These are phyloP conservation scores for Hypolimnas misippus DNA, from an alignment of 2,888 invertebrate genomes.

Conservation along the genomic window DNA sequence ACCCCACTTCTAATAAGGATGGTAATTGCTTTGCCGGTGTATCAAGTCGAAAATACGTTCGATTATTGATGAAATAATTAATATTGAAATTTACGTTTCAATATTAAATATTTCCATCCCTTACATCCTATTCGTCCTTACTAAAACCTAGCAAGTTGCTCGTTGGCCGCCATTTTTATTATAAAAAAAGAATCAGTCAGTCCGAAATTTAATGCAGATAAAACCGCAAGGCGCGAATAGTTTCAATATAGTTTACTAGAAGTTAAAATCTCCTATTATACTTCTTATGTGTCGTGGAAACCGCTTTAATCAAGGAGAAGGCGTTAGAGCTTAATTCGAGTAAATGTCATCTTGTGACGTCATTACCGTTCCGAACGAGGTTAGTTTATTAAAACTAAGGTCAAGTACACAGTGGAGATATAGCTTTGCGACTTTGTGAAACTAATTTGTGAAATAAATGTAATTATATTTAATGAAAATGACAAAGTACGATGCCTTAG, in stretches of 20 bases:
- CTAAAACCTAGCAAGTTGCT: too few species aligned
- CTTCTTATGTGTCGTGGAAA: constrained; percentile 8
- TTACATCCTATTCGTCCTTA: too few species aligned
- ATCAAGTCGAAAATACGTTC: background rate
- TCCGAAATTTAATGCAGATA: too few species aligned
- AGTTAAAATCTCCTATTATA: background rate
- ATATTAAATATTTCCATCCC: background rate
- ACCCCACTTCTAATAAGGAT: background rate
- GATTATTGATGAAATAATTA: background rate
- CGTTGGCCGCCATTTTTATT: too few species aligned
- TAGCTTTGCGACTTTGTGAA: background rate
- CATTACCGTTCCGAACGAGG: constrained; percentile 8
- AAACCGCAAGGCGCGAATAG: too few species aligned
- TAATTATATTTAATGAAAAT: background rate
- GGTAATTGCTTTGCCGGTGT: background rate
- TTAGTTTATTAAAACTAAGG: constrained; percentile 28
- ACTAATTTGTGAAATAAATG: background rate
- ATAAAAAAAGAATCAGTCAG: too few species aligned
- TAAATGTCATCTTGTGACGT: constrained; percentile 18
- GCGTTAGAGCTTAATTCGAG: background rate
- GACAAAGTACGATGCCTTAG: too few species aligned
- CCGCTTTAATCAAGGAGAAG: constrained; percentile 11
- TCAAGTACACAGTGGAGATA: constrained; percentile 19
- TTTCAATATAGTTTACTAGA: background rate
- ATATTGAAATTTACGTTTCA: background rate